Percentiles rank a stretch among this genome's conserved stretches.
phyloP scores from a whole-genome alignment of 2,797 vertebrate genomes.

The Centroberyx gerrardi region DNA sequence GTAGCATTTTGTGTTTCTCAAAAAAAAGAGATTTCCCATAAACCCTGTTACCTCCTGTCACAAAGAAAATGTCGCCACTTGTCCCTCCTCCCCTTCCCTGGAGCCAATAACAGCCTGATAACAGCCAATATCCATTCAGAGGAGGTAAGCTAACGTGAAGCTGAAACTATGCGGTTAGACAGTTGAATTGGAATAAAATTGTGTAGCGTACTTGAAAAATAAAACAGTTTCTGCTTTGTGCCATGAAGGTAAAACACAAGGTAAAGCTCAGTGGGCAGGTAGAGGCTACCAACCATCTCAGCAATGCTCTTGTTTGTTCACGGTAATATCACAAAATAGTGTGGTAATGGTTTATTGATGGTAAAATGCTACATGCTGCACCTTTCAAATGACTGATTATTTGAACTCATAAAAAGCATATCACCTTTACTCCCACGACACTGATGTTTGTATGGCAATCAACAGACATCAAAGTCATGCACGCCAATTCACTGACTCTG shows the following conservation, averaged over 20 bases:
- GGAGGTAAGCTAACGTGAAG: too few species aligned
- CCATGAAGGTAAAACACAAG: too few species aligned
- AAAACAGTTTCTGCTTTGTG: too few species aligned
- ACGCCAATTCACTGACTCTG: neutral
- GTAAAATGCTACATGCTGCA: neutral
- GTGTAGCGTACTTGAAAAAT: too few species aligned
- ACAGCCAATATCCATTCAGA: too few species aligned
- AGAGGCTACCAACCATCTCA: too few species aligned
- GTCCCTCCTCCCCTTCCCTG: too few species aligned
- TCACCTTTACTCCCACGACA: neutral
- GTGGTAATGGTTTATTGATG: neutral
- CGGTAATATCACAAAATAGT: neutral
- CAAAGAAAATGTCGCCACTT: too few species aligned
- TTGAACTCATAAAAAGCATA: neutral
- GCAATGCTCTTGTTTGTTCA: neutral
- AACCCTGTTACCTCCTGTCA: neutral
- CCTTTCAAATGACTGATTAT: neutral
- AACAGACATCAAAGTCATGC: constrained; percentile 25
- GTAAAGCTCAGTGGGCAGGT: neutral
- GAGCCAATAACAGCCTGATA: too few species aligned
- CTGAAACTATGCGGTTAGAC: too few species aligned
- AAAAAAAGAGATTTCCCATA: neutral
- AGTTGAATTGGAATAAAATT: too few species aligned
- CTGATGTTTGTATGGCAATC: neutral
- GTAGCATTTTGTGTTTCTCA: neutral